These are phyloP conservation scores for Rissa tridactyla DNA, from an alignment of 2,113 vertebrate species.

Conservation along the genomic window DNA sequence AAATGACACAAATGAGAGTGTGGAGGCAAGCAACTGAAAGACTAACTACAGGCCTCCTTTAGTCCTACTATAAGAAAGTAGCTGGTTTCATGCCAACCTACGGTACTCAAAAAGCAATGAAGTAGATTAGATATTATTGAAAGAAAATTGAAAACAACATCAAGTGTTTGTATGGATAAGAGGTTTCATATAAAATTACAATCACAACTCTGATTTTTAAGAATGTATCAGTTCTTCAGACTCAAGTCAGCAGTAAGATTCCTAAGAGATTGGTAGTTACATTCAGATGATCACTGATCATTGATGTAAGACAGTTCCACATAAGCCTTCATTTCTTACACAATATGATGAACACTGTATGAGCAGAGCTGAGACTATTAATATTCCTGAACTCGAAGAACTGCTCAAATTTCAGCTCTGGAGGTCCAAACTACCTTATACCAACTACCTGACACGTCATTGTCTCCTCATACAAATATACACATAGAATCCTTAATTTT, in stretches of 20 bases:
- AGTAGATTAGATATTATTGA: neutral
- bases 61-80: neutral
- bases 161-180: neutral
- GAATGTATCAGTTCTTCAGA: neutral
- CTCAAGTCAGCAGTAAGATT: neutral
- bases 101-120: neutral
- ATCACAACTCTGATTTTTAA: neutral
- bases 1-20: neutral
- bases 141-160: neutral
- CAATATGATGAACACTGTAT: neutral
- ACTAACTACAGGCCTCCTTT: neutral
- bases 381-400: neutral
- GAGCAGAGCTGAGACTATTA: neutral
- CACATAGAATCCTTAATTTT: neutral
- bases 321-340: neutral
- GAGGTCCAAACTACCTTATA: neutral
- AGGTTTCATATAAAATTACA: neutral
- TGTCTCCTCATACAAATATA: neutral
- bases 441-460: neutral
- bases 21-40: neutral
- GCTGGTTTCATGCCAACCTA: neutral
- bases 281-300: neutral
- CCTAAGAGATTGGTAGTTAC: neutral
- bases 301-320: neutral
- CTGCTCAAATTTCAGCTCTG: neutral